phyloP scores from a whole-genome alignment of 2,113 vertebrate species.

The Labeo catla region DNA sequence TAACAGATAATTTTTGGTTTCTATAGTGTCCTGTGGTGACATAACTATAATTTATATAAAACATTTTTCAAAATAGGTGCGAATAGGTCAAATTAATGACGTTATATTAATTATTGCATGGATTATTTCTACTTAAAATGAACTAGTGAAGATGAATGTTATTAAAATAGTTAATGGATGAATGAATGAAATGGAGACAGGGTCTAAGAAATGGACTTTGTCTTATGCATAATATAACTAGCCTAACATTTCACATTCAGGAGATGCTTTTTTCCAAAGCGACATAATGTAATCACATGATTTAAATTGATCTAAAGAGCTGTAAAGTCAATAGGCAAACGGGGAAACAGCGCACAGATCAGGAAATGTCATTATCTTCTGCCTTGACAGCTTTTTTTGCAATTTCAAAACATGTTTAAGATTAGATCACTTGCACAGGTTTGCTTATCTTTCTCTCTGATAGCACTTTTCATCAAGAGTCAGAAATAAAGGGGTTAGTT shows the following conservation, averaged over 20 bases:
- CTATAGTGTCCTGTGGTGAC: background rate
- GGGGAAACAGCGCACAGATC: background rate
- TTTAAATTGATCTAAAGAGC: background rate
- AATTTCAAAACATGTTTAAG: constrained; percentile 11
- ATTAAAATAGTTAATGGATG: background rate
- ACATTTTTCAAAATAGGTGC: background rate
- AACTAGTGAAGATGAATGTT: background rate
- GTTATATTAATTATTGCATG: background rate
- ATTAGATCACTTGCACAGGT: constrained; percentile 5
- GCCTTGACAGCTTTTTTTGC: constrained; percentile 16
- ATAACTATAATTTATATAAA: too few relatives aligned
- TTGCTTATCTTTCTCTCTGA: background rate
- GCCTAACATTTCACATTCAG: background rate
- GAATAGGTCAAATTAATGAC: background rate
- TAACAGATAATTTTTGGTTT: background rate
- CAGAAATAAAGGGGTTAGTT: constrained; percentile 32
- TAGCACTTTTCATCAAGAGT: constrained; percentile 9
- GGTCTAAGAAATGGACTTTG: background rate
- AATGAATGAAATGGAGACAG: background rate
- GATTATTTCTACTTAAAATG: background rate
- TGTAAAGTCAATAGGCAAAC: background rate
- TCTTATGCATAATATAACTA: background rate
- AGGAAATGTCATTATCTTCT: constrained; percentile 14
- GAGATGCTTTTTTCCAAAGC: background rate
- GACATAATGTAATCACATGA: background rate